Evolutionary conservation across 2,797 vertebrate genomes (phyloP).

Genomic region (Pseudomugil tenellus): DNA sequence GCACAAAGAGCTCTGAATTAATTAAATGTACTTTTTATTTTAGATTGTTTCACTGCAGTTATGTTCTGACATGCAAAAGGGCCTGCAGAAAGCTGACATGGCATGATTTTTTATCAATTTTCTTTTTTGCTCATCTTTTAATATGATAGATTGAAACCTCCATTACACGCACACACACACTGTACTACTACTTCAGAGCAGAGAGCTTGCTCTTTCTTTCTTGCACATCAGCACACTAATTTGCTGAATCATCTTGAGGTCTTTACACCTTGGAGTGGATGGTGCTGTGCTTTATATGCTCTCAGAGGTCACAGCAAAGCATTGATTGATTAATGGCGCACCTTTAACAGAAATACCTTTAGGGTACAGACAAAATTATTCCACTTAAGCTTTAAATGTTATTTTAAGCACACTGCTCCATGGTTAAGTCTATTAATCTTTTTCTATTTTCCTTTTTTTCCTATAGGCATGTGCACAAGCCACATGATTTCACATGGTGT

Average conservation of each 20-base stretch:
- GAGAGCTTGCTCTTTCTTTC: background rate
- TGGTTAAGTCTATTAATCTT: background rate
- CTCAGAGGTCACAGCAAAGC: background rate
- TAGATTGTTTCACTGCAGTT: no score
- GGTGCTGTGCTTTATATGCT: background rate
- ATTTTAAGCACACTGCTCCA: background rate
- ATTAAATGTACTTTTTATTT: background rate
- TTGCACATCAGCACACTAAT: background rate
- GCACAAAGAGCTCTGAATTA: background rate
- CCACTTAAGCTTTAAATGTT: background rate
- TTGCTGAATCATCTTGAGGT: background rate
- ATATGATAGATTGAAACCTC: background rate
- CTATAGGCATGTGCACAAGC: slow-evolving; percentile 18
- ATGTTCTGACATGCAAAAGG: no score
- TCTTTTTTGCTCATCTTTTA: background rate
- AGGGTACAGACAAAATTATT: background rate
- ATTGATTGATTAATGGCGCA: background rate
- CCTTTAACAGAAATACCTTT: background rate
- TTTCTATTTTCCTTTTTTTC: background rate
- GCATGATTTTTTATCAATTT: no score
- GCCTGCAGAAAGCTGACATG: no score
- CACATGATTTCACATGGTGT: slow-evolving; percentile 1
- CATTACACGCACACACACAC: background rate
- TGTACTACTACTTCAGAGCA: background rate
- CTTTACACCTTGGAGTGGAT: background rate